These are phyloP conservation scores for Drosophila pruinosa DNA, from an alignment of 1,140 invertebrate genomes.

Conservation along the genomic window DNA sequence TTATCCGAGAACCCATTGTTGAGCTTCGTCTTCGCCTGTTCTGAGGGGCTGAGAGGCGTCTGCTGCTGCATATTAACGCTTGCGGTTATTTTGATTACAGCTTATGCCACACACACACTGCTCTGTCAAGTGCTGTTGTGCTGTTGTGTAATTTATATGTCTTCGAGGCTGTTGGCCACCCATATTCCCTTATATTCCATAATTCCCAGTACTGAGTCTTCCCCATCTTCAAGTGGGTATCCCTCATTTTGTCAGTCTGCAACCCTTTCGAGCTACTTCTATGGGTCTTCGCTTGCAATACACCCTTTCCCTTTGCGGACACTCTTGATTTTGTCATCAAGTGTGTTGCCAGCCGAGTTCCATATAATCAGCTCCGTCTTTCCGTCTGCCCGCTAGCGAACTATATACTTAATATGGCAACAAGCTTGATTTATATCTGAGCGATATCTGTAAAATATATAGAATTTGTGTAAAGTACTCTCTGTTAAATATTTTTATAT, in stretches of 20 bases:
- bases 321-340: background rate
- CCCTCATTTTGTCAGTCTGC: conserved; percentile 11
- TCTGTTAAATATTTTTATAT: no score
- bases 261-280: conserved; percentile 19
- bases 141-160: conserved; percentile 40
- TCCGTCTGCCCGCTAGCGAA: no score
- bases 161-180: conserved; percentile 18
- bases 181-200: background rate
- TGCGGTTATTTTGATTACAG: conserved; percentile 44
- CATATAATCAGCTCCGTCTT: no score
- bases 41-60: background rate
- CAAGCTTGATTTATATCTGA: no score
- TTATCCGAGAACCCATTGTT: conserved; percentile 1
- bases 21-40: background rate
- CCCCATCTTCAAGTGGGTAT: background rate
- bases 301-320: background rate
- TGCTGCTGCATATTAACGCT: conserved; percentile 26
- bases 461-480: no score
- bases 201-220: background rate
- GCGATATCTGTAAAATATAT: no score
- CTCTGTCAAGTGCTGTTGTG: conserved; percentile 14
- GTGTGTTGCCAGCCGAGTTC: no score
- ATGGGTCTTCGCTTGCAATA: background rate
- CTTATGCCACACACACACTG: conserved; percentile 27
- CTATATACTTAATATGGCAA: no score